Conservation (phyloP, 2,797 vertebrate species). For the Artibeus lituratus region DNA sequence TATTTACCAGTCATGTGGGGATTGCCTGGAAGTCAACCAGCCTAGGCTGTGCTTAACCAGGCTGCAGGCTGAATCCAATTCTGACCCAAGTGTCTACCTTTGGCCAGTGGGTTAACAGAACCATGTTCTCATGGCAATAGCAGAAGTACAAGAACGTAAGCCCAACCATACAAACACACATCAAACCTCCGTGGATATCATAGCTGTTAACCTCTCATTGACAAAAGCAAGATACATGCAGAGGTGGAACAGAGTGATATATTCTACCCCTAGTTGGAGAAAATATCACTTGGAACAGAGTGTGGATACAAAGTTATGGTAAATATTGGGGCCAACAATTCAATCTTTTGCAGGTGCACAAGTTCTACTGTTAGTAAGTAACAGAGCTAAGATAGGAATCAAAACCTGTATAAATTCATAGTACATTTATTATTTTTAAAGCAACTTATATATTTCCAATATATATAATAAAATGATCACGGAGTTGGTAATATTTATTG, state of each 20-base stretch:
- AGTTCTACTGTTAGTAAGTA: background rate
- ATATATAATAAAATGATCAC: background rate
- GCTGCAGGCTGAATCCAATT: background rate
- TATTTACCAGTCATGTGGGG: background rate
- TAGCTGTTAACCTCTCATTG: background rate
- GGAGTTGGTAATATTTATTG: background rate
- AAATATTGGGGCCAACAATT: background rate
- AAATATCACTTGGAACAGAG: background rate
- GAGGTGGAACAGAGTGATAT: background rate
- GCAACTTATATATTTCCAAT: background rate
- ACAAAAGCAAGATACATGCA: background rate
- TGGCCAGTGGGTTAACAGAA: background rate
- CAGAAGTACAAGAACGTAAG: background rate
- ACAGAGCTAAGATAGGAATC: background rate
- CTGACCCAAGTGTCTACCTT: background rate
- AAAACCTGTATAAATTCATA: background rate
- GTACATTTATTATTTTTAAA: background rate
- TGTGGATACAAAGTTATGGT: background rate
- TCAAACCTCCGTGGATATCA: background rate
- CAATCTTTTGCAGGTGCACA: background rate
- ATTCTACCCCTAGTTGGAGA: background rate
- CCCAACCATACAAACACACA: background rate
- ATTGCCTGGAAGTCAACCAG: background rate
- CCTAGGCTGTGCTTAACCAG: background rate
- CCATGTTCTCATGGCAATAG: background rate